These are phyloP conservation scores for Ctenoplectra terminalis DNA, from an alignment of 1,140 invertebrate genomes.

Conservation along the genomic window DNA sequence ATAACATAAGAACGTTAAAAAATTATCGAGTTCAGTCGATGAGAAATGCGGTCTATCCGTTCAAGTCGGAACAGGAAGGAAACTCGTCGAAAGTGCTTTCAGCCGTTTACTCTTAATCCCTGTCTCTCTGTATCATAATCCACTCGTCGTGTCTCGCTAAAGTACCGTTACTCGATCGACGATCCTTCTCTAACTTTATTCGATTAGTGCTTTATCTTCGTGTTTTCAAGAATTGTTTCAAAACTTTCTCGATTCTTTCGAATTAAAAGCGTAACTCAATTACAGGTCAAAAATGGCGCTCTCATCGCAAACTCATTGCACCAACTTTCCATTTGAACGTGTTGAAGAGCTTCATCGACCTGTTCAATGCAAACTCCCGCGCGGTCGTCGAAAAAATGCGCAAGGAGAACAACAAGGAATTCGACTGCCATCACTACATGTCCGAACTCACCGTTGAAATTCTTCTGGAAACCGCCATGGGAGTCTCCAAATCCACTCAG, in stretches of 20 bases:
- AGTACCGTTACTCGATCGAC: neutral
- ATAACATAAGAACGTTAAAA: too few species aligned
- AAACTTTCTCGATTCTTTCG: constrained; percentile 2
- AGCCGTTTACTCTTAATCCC: neutral
- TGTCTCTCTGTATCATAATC: neutral
- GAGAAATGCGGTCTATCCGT: constrained; percentile 56
- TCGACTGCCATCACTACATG: constrained; percentile 93
- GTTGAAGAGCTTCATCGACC: constrained; percentile 91
- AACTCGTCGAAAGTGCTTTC: constrained; percentile 55
- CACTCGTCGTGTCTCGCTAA: neutral
- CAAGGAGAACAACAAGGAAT: constrained; percentile 86
- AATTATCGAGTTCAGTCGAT: neutral
- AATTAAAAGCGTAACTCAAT: neutral
- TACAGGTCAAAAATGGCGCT: constrained; percentile 90
- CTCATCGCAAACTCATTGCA: constrained; percentile 91
- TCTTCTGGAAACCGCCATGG: constrained; percentile 92
- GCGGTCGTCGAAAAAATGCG: constrained; percentile 86
- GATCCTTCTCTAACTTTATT: too few species aligned
- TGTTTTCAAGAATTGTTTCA: neutral
- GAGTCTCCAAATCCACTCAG: constrained; percentile 89
- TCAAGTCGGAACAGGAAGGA: constrained; percentile 65
- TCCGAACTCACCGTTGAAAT: constrained; percentile 92
- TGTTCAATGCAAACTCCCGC: constrained; percentile 90
- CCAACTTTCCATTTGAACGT: constrained; percentile 93
- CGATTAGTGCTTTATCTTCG: neutral